These are phyloP conservation scores for Corythornis cristatus DNA, from an alignment of 2,113 vertebrate genomes.

Conservation along the genomic window DNA sequence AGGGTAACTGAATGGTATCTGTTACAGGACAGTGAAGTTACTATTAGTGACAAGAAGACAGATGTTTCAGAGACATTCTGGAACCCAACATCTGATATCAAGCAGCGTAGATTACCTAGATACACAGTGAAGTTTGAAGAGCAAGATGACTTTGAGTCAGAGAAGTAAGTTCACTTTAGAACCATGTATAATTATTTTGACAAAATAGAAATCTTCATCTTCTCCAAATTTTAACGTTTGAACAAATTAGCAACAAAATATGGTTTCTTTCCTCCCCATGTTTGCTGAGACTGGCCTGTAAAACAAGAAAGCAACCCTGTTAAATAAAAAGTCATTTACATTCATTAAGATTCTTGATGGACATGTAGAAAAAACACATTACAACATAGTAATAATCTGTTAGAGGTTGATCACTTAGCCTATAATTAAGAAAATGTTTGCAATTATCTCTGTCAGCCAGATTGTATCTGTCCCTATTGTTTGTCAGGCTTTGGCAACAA, in stretches of 20 bases:
- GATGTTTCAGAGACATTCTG: slow-evolving; percentile 89
- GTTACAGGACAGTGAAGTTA: slow-evolving; percentile 95
- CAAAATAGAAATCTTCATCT: background rate
- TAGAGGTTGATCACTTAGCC: background rate
- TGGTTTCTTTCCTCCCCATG: background rate
- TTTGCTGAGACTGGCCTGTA: background rate
- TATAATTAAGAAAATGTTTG: background rate
- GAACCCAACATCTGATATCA: slow-evolving; percentile 91
- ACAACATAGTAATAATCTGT: background rate
- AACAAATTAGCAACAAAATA: background rate
- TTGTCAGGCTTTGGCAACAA: slow-evolving; percentile 92
- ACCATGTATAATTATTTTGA: background rate
- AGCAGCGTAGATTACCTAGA: slow-evolving; percentile 87
- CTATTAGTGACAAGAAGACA: slow-evolving; percentile 95
- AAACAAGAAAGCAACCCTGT: background rate
- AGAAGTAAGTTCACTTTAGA: slow-evolving; percentile 82
- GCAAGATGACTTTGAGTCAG: slow-evolving; percentile 92
- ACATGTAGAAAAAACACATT: background rate
- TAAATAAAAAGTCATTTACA: background rate
- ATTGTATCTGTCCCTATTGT: background rate
- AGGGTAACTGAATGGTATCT: background rate
- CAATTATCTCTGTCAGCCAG: background rate
- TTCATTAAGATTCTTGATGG: background rate
- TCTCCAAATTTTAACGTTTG: background rate
- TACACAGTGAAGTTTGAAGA: slow-evolving; percentile 92